Percentiles rank a stretch among this genome's conserved stretches.
phyloP scores from a whole-genome alignment of 2,888 invertebrate genomes.

The Amorpha juglandis region DNA sequence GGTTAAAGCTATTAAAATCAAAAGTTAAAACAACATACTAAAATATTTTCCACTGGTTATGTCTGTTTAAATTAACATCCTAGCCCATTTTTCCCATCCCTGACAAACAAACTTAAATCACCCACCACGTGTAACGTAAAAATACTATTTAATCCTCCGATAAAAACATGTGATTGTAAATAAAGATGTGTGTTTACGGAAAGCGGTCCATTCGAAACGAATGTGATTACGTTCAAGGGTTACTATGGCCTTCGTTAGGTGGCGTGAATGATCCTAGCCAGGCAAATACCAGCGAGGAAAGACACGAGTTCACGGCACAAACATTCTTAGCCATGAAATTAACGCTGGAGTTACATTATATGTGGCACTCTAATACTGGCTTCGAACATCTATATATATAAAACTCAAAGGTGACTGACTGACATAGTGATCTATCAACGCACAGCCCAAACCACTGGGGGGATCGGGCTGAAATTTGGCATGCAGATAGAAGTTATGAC shows the following conservation, averaged over 20 bases:
- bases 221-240: neutral
- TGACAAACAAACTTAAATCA: neutral
- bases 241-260: neutral
- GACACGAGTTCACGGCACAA: slow-evolving; percentile 1
- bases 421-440: too few species aligned
- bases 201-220: neutral
- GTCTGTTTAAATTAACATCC: too few species aligned
- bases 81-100: too few species aligned
- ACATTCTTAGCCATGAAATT: neutral
- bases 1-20: too few species aligned
- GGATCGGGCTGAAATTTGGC: too few species aligned
- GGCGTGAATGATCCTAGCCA: slow-evolving; percentile 16
- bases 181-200: slow-evolving; percentile 7
- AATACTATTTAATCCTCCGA: neutral
- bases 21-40: too few species aligned
- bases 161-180: neutral
- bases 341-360: neutral
- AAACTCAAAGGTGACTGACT: too few species aligned
- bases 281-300: neutral
- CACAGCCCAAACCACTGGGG: too few species aligned
- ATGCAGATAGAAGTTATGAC: too few species aligned
- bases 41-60: too few species aligned
- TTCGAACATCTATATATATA: too few species aligned
- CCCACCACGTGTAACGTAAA: neutral
- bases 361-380: neutral